Evolutionary conservation across 2,797 vertebrate species (phyloP).

Genomic region (Psittacula echo): DNA sequence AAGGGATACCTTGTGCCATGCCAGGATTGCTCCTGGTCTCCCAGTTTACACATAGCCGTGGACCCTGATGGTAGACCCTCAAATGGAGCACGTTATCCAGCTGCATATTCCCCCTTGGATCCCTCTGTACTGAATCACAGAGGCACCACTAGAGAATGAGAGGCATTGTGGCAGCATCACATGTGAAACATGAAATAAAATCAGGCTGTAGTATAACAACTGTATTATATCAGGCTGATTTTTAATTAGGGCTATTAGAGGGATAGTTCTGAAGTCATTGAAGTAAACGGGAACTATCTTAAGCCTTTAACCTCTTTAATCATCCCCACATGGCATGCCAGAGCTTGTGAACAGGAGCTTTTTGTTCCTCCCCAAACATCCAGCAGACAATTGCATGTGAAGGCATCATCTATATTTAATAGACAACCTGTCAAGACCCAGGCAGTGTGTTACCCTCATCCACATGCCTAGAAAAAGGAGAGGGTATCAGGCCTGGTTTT

Average conservation of each 20-base stretch:
- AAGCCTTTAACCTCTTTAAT: neutral
- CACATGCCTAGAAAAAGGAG: neutral
- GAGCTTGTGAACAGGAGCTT: neutral
- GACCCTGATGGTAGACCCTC: fast-evolving
- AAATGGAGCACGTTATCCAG: neutral
- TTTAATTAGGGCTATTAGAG: neutral
- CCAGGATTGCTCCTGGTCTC: neutral
- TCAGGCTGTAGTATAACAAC: neutral
- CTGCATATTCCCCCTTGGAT: neutral
- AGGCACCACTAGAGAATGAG: neutral
- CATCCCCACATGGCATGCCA: neutral
- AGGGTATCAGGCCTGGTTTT: neutral
- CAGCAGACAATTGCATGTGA: neutral
- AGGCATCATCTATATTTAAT: neutral
- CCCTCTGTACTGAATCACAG: fast-evolving
- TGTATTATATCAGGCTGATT: neutral
- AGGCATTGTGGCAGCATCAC: neutral
- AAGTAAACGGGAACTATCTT: neutral
- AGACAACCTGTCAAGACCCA: neutral
- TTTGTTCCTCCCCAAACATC: slow-evolving; percentile 1
- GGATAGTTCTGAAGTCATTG: neutral
- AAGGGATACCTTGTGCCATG: neutral
- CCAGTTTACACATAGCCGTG: fast-evolving
- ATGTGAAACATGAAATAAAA: neutral
- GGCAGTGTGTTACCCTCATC: neutral